phyloP scores from a whole-genome alignment of 2,888 invertebrate genomes.

The Sinhomidia bicolor region DNA sequence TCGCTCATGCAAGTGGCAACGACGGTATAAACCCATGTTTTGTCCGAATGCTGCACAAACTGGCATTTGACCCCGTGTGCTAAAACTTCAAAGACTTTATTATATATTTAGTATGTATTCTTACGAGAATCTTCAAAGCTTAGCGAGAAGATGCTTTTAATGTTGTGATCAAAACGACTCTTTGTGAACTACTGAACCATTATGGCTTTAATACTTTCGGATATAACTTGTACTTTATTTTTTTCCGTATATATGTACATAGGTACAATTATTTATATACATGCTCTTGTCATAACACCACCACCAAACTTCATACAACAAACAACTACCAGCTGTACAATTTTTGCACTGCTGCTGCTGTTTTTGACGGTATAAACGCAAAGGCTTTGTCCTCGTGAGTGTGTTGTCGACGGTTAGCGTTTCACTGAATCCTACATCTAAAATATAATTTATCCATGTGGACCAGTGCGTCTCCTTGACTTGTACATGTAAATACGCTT shows the following conservation, averaged over 20 bases:
- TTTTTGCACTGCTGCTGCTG: neutral
- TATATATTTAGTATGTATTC: neutral
- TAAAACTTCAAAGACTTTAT: neutral
- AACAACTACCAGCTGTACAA: neutral
- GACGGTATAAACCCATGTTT: neutral
- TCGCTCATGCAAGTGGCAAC: neutral
- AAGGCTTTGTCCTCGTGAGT: neutral
- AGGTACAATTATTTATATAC: neutral
- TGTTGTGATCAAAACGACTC: conserved; percentile 36
- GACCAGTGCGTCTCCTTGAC: no score
- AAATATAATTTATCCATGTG: no score
- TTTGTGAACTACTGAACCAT: conserved; percentile 37
- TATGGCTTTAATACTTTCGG: conserved; percentile 16
- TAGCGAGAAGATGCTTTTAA: neutral
- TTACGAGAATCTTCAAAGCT: neutral
- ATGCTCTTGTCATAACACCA: no score
- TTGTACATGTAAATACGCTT: no score
- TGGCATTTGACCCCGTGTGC: conserved; percentile 12
- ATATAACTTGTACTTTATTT: neutral
- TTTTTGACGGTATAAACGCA: neutral
- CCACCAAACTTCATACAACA: neutral
- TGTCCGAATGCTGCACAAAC: neutral
- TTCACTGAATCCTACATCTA: no score
- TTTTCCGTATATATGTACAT: neutral
- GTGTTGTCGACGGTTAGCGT: no score